Conservation (phyloP, 2,113 vertebrate genomes). For the Stegostoma tigrinum region DNA sequence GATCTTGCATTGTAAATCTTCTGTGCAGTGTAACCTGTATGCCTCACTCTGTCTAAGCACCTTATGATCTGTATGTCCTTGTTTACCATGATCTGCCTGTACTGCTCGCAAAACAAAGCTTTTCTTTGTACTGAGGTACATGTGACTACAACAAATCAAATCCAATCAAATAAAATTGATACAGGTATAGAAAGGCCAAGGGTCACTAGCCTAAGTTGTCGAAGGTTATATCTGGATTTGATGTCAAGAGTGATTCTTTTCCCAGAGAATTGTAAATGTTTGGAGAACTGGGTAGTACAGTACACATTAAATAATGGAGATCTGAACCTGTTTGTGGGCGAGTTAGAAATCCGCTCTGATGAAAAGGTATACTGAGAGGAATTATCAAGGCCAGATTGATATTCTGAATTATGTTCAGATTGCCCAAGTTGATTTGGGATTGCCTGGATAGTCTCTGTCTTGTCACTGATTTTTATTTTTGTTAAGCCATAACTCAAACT, state of each 20-base stretch:
- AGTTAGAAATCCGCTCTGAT: not conserved
- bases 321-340: not conserved
- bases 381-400: too few species aligned
- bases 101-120: too few species aligned
- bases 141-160: too few species aligned
- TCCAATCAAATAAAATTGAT: too few species aligned
- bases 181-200: not conserved
- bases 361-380: not conserved
- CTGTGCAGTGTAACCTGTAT: too few species aligned
- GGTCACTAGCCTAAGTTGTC: not conserved
- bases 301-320: not conserved
- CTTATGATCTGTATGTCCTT: too few species aligned
- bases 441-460: not conserved
- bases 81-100: too few species aligned
- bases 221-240: not conserved
- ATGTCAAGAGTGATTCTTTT: not conserved
- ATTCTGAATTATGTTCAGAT: not conserved
- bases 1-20: too few species aligned
- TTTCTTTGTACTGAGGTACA: too few species aligned
- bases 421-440: not conserved
- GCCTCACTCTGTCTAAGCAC: too few species aligned
- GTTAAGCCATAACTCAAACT: not conserved
- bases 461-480: not conserved
- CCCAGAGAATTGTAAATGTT: not conserved
- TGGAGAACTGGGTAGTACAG: not conserved